phyloP scores from a whole-genome alignment of 2,113 vertebrate genomes.

The Gnathonemus echidnorhynchus region DNA sequence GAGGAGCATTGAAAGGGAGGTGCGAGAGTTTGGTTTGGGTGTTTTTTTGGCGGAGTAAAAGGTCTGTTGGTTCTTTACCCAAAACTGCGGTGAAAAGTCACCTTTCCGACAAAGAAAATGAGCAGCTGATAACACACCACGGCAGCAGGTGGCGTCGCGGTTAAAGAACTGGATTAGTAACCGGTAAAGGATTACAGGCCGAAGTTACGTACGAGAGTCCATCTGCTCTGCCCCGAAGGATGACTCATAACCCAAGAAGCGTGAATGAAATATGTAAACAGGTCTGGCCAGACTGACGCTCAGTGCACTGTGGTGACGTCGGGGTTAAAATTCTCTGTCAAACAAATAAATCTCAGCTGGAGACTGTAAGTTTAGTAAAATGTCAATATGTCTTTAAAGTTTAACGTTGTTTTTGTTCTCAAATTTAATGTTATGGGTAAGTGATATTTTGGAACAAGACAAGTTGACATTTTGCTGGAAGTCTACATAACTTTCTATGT shows the following conservation, averaged over 20 bases:
- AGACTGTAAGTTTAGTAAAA: background rate
- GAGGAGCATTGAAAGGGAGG: background rate
- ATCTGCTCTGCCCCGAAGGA: background rate
- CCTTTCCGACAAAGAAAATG: background rate
- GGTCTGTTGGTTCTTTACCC: background rate
- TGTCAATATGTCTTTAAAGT: background rate
- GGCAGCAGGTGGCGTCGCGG: background rate
- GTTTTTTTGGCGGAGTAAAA: background rate
- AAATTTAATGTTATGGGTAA: background rate
- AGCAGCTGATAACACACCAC: background rate
- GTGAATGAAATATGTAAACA: background rate
- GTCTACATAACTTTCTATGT: background rate
- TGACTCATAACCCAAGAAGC: background rate
- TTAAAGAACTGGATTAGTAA: background rate
- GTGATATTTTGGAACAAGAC: background rate
- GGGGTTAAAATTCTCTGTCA: background rate
- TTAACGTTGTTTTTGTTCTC: background rate
- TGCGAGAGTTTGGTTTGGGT: background rate
- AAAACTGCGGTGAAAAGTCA: background rate
- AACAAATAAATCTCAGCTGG: background rate
- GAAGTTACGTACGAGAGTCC: background rate
- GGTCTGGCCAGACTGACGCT: background rate
- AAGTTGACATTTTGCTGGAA: background rate
- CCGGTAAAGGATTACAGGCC: background rate
- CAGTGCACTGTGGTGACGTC: background rate